Percentiles rank a stretch among this genome's conserved stretches.
Conservation (phyloP, 2,113 vertebrate genomes). For the Scalopus aquaticus region DNA sequence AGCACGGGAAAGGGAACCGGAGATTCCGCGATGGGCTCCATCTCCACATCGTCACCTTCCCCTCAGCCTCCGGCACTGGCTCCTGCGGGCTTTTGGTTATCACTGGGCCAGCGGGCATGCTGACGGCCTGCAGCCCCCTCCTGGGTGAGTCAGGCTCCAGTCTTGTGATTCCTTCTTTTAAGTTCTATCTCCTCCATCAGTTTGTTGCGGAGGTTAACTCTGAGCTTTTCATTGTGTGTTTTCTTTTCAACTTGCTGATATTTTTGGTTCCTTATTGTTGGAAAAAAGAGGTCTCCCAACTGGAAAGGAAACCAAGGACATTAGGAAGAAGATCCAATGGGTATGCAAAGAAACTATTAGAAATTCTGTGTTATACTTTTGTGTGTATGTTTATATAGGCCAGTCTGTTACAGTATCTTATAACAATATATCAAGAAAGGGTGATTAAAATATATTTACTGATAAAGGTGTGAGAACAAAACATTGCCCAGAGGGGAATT, state of each 20-base stretch:
- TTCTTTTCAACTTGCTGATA: neutral
- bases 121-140: too few relatives aligned
- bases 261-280: neutral
- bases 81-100: too few relatives aligned
- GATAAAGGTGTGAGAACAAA: neutral
- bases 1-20: too few relatives aligned
- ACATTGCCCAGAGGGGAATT: neutral
- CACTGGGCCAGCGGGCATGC: too few relatives aligned
- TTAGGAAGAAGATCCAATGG: neutral
- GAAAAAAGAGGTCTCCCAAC: neutral
- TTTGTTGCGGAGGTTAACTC: neutral
- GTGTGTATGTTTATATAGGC: neutral
- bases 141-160: too few relatives aligned
- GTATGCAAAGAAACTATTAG: neutral
- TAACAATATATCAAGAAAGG: neutral
- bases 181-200: too few relatives aligned
- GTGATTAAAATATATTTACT: neutral
- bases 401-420: neutral
- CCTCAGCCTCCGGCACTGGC: too few relatives aligned
- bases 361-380: neutral
- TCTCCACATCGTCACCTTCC: too few relatives aligned
- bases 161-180: too few relatives aligned
- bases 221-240: neutral
- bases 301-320: neutral
- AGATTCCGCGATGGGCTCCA: too few relatives aligned